These are phyloP conservation scores for Bradysia coprophila DNA, from an alignment of 1,140 invertebrate genomes.

Conservation along the genomic window DNA sequence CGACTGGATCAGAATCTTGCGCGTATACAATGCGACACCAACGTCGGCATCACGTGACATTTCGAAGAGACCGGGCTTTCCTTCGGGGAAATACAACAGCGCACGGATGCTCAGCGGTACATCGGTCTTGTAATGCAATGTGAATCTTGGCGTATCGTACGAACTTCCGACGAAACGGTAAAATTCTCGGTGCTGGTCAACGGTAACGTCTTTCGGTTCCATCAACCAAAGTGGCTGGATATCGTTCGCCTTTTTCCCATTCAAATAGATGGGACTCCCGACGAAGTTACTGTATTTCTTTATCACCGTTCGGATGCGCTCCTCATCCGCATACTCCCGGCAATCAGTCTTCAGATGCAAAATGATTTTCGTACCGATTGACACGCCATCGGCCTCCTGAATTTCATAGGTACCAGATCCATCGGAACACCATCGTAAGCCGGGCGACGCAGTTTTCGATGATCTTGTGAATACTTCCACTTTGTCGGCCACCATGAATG, in stretches of 20 bases:
- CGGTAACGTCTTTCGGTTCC: constrained; percentile 72
- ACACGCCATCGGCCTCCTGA: constrained; percentile 60
- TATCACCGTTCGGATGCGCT: constrained; percentile 70
- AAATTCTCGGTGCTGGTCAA: constrained; percentile 80
- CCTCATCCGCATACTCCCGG: constrained; percentile 76
- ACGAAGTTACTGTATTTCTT: constrained; percentile 97
- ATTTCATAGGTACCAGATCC: constrained; percentile 86
- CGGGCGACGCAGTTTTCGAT: constrained; percentile 37
- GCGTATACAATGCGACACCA: constrained; percentile 75
- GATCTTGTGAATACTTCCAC: constrained; percentile 77
- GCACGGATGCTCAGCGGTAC: constrained; percentile 81
- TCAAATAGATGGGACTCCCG: constrained; percentile 78
- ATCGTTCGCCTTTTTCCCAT: constrained; percentile 70
- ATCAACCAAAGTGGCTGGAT: constrained; percentile 87
- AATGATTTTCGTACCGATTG: constrained; percentile 85
- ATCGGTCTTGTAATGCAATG: constrained; percentile 73
- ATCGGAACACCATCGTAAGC: constrained; percentile 75
- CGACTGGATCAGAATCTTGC: constrained; percentile 78
- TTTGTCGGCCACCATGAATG: constrained; percentile 91
- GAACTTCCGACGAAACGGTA: constrained; percentile 71
- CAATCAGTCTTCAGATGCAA: constrained; percentile 74
- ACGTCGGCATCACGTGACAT: constrained; percentile 63
- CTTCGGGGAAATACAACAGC: constrained; percentile 83
- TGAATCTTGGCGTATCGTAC: constrained; percentile 69
- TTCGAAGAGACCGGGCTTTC: constrained; percentile 77